These are phyloP conservation scores for Conomelus anceps DNA, from an alignment of 2,888 invertebrate genomes.

Conservation along the genomic window DNA sequence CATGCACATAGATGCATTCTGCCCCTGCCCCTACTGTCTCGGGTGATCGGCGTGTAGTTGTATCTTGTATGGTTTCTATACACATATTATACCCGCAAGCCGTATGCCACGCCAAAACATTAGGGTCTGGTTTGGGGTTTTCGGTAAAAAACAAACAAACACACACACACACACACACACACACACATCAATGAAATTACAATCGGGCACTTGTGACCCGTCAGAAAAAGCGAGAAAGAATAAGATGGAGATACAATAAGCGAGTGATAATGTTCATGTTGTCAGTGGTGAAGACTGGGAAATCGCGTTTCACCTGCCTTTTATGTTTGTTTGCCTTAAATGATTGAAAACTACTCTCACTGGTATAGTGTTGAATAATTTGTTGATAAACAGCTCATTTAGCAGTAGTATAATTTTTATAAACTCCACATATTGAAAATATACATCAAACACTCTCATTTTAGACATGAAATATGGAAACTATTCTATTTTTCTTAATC, in stretches of 20 bases:
- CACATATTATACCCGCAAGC: background rate
- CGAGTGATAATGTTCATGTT: background rate
- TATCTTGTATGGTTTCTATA: background rate
- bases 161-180: background rate
- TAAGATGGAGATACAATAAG: background rate
- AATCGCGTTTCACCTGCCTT: background rate
- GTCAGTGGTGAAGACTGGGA: background rate
- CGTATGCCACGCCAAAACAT: background rate
- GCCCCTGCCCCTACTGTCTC: background rate
- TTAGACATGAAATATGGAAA: too few relatives aligned
- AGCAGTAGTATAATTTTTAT: background rate
- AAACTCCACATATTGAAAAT: too few relatives aligned
- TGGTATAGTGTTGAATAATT: background rate
- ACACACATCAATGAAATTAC: background rate
- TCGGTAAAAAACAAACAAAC: too few relatives aligned
- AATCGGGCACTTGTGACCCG: background rate
- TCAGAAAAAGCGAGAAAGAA: background rate
- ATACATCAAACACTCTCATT: too few relatives aligned
- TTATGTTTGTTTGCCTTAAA: background rate
- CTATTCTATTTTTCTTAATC: too few relatives aligned
- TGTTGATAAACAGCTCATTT: background rate
- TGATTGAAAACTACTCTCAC: background rate
- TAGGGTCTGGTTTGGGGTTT: background rate
- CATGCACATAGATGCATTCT: background rate
- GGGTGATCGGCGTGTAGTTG: background rate